Percentiles rank a stretch among this genome's conserved stretches.
phyloP scores from a whole-genome alignment of 2,113 vertebrate genomes.

The Thamnophis sirtalis region DNA sequence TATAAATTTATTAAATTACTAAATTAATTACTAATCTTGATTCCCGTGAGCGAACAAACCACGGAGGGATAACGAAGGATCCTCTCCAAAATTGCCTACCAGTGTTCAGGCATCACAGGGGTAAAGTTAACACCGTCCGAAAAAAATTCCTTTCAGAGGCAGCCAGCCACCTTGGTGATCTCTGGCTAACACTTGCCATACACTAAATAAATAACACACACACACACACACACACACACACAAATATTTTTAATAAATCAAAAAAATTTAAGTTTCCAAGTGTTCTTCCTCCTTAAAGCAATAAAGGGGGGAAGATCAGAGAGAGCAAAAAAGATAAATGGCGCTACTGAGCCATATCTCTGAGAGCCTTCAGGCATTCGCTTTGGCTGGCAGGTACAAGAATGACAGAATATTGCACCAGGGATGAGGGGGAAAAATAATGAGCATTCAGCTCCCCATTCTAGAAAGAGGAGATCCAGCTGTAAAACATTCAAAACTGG shows the following conservation, averaged over 20 bases:
- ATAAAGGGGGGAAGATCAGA: background rate
- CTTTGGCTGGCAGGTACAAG: background rate
- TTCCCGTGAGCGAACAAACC: too few species aligned
- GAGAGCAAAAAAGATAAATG: background rate
- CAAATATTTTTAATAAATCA: background rate
- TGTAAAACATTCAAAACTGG: background rate
- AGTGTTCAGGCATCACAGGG: too few species aligned
- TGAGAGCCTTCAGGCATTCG: background rate
- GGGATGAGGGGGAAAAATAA: background rate
- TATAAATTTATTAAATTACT: too few species aligned
- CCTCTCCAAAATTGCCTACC: too few species aligned
- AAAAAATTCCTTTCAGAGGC: too few species aligned
- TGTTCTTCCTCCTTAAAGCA: background rate
- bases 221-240: too few species aligned
- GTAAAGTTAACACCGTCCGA: too few species aligned
- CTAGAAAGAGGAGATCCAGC: background rate
- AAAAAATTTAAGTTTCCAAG: background rate
- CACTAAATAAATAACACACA: background rate
- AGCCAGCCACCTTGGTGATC: too few species aligned
- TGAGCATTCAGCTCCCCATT: background rate
- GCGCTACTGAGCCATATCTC: background rate
- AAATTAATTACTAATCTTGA: too few species aligned
- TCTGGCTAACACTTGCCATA: too few species aligned
- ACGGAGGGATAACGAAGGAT: too few species aligned
- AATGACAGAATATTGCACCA: background rate